These are phyloP conservation scores for Tachypleus tridentatus DNA, from an alignment of 1,140 invertebrate species.

Conservation along the genomic window DNA sequence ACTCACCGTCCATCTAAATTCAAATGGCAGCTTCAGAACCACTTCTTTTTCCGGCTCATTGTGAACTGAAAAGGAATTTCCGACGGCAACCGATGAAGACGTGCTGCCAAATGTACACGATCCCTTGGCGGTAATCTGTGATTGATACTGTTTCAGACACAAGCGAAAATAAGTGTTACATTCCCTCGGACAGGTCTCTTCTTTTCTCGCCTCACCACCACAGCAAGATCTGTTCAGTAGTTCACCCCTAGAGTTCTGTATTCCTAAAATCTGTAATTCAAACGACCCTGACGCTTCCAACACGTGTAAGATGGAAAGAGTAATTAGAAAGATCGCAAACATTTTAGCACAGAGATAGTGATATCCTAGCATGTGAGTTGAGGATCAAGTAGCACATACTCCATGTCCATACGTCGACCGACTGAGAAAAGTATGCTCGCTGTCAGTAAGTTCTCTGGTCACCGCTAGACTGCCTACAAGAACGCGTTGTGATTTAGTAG, in stretches of 20 bases:
- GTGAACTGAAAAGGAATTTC: slow-evolving; percentile 66
- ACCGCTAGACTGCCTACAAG: too few relatives aligned
- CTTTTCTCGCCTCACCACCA: slow-evolving; percentile 34
- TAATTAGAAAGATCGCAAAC: too few relatives aligned
- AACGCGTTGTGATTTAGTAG: too few relatives aligned
- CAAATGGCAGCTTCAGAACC: slow-evolving; percentile 67
- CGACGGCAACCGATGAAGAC: slow-evolving; percentile 66
- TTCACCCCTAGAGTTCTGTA: slow-evolving; percentile 71
- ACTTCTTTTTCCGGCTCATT: slow-evolving; percentile 55
- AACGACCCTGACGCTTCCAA: slow-evolving; percentile 56
- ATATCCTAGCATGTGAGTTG: too few relatives aligned
- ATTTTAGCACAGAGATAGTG: too few relatives aligned
- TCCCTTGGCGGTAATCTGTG: slow-evolving; percentile 60
- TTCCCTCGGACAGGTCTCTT: slow-evolving; percentile 37
- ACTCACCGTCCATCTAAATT: slow-evolving; percentile 84
- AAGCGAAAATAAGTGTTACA: slow-evolving; percentile 74
- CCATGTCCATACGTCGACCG: too few relatives aligned
- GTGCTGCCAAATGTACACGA: slow-evolving; percentile 81
- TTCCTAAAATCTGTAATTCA: slow-evolving; percentile 79
- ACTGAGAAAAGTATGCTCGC: too few relatives aligned
- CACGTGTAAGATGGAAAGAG: too few relatives aligned
- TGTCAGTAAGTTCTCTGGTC: too few relatives aligned
- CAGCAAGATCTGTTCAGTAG: slow-evolving; percentile 67
- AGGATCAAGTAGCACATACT: too few relatives aligned
- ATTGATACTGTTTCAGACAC: slow-evolving; percentile 86